Evolutionary conservation across 2,888 invertebrate genomes (phyloP).

Genomic region (Autographa gamma): DNA sequence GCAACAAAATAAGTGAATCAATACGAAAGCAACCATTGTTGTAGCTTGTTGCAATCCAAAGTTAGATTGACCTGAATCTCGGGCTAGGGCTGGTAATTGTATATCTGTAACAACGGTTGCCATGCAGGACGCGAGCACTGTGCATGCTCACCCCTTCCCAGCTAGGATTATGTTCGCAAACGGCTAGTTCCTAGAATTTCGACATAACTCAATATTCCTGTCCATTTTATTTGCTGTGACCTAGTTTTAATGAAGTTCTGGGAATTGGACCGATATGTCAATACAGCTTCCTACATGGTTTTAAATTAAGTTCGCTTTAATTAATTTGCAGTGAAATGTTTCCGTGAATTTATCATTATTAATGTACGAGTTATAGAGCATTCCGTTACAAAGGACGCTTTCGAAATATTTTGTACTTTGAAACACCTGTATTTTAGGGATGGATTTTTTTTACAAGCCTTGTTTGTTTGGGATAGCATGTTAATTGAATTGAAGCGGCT

Average conservation of each 20-base stretch:
- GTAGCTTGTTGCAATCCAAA: background rate
- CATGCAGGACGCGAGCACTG: too few species aligned
- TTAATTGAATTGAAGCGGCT: too few species aligned
- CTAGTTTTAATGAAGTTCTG: background rate
- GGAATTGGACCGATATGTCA: background rate
- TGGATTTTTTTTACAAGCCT: too few species aligned
- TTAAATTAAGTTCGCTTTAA: background rate
- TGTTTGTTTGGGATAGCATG: too few species aligned
- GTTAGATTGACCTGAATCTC: conserved; percentile 25
- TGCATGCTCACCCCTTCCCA: background rate
- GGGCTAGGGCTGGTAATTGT: conserved; percentile 26
- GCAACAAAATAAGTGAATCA: background rate
- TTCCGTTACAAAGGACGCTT: background rate
- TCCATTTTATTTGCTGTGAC: background rate
- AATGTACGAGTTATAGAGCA: background rate
- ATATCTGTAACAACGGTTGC: conserved; percentile 11
- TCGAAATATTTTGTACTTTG: background rate
- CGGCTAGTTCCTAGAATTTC: background rate
- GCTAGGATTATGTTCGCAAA: background rate
- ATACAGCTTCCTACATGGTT: background rate
- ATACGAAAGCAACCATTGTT: background rate
- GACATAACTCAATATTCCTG: background rate
- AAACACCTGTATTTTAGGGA: too few species aligned
- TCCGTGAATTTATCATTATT: background rate
- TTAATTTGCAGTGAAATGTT: background rate